Percentiles rank a stretch among this genome's conserved stretches.
phyloP scores from a whole-genome alignment of 1,140 invertebrate species.

The Papilio dardanus region DNA sequence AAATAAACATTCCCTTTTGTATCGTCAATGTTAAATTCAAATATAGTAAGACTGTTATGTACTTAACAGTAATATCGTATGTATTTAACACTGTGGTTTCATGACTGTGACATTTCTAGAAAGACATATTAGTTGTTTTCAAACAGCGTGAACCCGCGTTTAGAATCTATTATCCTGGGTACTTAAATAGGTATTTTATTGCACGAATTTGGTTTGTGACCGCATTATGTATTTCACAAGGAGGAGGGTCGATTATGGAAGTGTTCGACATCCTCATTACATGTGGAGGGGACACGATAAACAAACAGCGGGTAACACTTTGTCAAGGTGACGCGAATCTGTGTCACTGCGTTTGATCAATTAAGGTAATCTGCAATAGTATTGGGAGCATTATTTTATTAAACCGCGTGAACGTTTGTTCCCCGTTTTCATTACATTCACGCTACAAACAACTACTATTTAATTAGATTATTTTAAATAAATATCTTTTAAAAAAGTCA shows the following conservation, averaged over 20 bases:
- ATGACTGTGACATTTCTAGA: neutral
- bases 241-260: conserved; percentile 40
- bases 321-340: conserved; percentile 63
- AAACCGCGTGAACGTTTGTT: neutral
- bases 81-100: neutral
- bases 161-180: neutral
- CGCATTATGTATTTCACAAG: conserved; percentile 1
- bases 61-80: neutral
- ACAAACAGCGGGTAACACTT: conserved; percentile 72
- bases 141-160: neutral
- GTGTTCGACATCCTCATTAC: conserved; percentile 67
- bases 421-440: neutral
- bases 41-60: neutral
- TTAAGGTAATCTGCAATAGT: conserved; percentile 8
- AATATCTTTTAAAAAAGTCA: no score
- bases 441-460: neutral
- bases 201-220: neutral
- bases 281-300: conserved; percentile 61
- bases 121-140: neutral
- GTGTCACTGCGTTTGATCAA: conserved; percentile 27
- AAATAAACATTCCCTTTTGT: neutral
- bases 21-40: neutral
- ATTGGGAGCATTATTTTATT: conserved; percentile 4
- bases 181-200: neutral
- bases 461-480: no score